Percentiles rank a stretch among this genome's conserved stretches.
These are phyloP conservation scores for Enteromius viviparus DNA, from an alignment of 2,797 vertebrate species.

Conservation along the genomic window DNA sequence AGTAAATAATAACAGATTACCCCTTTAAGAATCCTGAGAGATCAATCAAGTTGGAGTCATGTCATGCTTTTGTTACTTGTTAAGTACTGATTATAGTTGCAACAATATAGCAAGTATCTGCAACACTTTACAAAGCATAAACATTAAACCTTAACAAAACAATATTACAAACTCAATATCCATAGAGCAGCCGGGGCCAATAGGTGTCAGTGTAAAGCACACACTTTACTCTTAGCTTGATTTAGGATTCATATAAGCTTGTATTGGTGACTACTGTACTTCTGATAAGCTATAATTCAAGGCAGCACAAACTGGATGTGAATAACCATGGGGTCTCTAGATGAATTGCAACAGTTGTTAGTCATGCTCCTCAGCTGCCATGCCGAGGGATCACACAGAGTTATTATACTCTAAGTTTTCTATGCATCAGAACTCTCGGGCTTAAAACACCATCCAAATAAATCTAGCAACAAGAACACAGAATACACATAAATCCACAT, in stretches of 20 bases:
- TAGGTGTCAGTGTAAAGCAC: not conserved
- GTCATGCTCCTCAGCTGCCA: constrained; percentile 6
- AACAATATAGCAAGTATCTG: not conserved
- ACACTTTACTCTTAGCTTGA: not conserved
- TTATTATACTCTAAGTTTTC: constrained; percentile 22
- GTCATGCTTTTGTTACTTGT: not conserved
- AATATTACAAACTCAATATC: not conserved
- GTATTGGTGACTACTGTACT: not conserved
- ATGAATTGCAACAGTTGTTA: constrained; percentile 22
- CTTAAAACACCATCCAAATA: not conserved
- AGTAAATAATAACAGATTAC: not conserved
- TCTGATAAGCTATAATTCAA: constrained; percentile 1
- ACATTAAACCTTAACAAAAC: not conserved
- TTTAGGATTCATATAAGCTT: not conserved
- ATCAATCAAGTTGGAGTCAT: not conserved
- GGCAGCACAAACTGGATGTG: constrained; percentile 18
- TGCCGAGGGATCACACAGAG: constrained; percentile 30
- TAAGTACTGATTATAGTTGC: not conserved
- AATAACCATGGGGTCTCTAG: constrained; percentile 5
- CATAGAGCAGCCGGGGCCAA: not conserved
- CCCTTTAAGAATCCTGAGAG: not conserved
- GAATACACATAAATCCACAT: not conserved
- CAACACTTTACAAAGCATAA: not conserved
- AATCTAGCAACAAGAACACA: constrained; percentile 2
- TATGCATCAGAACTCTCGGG: constrained; percentile 4